Percentiles rank a stretch among this genome's conserved stretches.
These are phyloP conservation scores for Serripes groenlandicus DNA, from an alignment of 2,888 invertebrate species.

Conservation along the genomic window DNA sequence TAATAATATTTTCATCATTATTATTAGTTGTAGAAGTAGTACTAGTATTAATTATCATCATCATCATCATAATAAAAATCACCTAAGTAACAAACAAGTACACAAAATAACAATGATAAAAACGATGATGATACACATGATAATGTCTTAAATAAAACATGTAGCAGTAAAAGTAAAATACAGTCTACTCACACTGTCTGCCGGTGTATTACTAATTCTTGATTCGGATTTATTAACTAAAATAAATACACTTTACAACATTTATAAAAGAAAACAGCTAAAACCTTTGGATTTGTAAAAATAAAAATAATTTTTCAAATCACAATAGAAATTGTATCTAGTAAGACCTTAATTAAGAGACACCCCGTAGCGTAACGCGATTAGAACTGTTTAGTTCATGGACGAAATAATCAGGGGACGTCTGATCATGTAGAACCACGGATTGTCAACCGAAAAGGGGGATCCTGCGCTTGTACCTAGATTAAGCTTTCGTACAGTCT, in stretches of 20 bases:
- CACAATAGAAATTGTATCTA: constrained; percentile 15
- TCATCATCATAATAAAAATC: too few species aligned
- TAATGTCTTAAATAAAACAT: not conserved
- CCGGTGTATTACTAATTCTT: not conserved
- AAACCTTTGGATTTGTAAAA: constrained; percentile 18
- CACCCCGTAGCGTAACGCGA: constrained; percentile 25
- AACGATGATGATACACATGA: not conserved
- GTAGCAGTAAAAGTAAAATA: not conserved
- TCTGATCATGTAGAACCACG: constrained; percentile 18
- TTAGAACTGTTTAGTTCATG: constrained; percentile 8
- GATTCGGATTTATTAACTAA: constrained; percentile 20
- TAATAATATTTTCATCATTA: too few species aligned
- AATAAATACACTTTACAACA: constrained; percentile 23
- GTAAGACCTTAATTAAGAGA: constrained; percentile 15
- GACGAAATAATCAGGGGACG: constrained; percentile 3
- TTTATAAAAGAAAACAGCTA: constrained; percentile 18
- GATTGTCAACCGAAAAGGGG: too few species aligned
- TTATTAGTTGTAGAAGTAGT: too few species aligned
- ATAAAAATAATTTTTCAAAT: constrained; percentile 9
- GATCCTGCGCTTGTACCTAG: too few species aligned
- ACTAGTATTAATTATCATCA: too few species aligned
- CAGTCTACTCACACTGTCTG: constrained; percentile 1
- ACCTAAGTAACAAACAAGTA: too few species aligned
- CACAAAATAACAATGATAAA: not conserved
- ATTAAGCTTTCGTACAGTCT: too few species aligned